These are phyloP conservation scores for Axinella damicornis DNA, from an alignment of 37 sponge, comb jelly and placozoan genomes.

Conservation along the genomic window DNA sequence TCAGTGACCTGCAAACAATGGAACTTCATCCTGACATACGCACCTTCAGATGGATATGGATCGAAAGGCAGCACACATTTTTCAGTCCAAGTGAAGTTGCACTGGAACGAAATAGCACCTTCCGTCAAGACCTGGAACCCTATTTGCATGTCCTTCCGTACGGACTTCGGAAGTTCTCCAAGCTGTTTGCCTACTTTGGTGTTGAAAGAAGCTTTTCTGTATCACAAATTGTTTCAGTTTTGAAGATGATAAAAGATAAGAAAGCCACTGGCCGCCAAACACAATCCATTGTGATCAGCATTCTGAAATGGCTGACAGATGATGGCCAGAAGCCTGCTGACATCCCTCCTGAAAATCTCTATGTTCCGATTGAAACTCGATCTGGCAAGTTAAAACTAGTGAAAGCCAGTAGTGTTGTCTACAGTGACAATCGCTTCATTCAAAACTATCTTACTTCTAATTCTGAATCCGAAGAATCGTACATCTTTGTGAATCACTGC, in stretches of 20 bases:
- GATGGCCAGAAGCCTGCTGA: not conserved
- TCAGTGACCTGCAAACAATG: no score
- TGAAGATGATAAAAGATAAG: conserved; percentile 37
- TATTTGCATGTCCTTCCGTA: conserved; percentile 51
- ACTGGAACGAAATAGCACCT: conserved; percentile 12
- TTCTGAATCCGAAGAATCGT: not conserved
- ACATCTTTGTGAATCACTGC: conserved; percentile 36
- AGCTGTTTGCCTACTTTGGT: conserved; percentile 43
- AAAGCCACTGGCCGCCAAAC: not conserved
- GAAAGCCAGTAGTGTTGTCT: conserved; percentile 26
- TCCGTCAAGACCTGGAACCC: conserved; percentile 39
- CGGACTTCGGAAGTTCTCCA: not conserved
- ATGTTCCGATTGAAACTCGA: conserved; percentile 41
- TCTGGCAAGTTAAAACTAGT: conserved; percentile 25
- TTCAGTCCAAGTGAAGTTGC: conserved; percentile 24
- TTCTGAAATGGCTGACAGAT: conserved; percentile 69
- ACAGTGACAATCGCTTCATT: conserved; percentile 55
- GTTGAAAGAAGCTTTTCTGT: conserved; percentile 8
- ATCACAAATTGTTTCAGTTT: conserved; percentile 47
- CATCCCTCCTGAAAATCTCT: not conserved
- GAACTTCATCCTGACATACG: no score
- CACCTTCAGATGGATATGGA: conserved; percentile 26
- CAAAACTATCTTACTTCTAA: not conserved
- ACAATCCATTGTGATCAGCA: conserved; percentile 41
- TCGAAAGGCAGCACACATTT: conserved; percentile 37